Evolutionary conservation across 2,888 invertebrate species (phyloP), one percentile per base, ranked within the genome.

Genomic region (Epinotia brunnichana): DNA sequence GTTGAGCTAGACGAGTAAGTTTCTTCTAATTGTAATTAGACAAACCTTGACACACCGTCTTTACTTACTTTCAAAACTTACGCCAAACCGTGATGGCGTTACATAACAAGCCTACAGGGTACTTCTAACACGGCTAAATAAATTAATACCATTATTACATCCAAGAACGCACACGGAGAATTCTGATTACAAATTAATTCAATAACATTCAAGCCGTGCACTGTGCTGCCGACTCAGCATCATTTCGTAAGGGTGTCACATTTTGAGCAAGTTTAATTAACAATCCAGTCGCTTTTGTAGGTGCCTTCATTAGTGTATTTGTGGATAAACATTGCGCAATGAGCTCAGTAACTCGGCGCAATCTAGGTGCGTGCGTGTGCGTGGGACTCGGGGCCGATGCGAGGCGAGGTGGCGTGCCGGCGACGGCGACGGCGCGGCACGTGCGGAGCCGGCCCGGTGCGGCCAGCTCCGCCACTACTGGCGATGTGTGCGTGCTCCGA

Each of bases 261-360:
- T 92, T 92, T 92, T 91, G 89, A 92, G 91, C 90, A 90, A 91
- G 92, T 92, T 93, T 92, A 93, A 93, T 93, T 92, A 93, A 92
- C 92, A 93, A 93, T 92, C 91, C 91, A 92, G 91, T 90, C 89
- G 91, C 92, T 92, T 91, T 91, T 91, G 91, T 91, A 90, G 91
- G 90, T 90, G 88, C 92, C 91, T 93, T 93, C 93, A 92, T 93
- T 93, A 93, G 93, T 90, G 88, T 93, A 92, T 93, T 93, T 93
- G 92, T 90, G 88, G 91, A 90, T 92, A 93, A 92, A 92, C 91
- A 91, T 88, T 87, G 88, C 85, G 87, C 87, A 87, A 75, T 72
- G 76, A 74, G 77, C 73, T 73, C 68, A 73, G 74, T 70, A 90
- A 87, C 89, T 87, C 85, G 77, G 83, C 82, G 85, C 85, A 79